These are phyloP conservation scores for Subacronicta megacephala DNA, from an alignment of 2,888 invertebrate genomes.

Conservation along the genomic window DNA sequence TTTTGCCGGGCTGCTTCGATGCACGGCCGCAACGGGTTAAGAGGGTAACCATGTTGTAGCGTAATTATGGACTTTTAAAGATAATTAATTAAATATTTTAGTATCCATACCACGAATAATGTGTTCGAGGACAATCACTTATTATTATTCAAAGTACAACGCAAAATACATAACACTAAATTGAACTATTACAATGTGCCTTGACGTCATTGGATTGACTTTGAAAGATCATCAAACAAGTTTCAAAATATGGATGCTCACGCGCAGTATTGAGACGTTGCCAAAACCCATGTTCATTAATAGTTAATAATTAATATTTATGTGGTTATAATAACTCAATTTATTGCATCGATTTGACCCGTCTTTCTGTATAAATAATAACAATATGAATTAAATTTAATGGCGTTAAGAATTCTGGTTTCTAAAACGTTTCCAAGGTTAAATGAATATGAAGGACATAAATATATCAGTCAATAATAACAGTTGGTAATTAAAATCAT, in stretches of 20 bases:
- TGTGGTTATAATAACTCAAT: slow-evolving; percentile 34
- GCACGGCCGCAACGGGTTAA: slow-evolving; percentile 49
- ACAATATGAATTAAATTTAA: slow-evolving; percentile 52
- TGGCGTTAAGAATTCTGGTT: slow-evolving; percentile 31
- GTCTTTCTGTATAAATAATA: slow-evolving; percentile 41
- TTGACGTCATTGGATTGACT: slow-evolving; percentile 20
- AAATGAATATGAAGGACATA: slow-evolving; percentile 45
- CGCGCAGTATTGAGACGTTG: slow-evolving; percentile 24
- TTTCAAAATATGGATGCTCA: slow-evolving; percentile 21
- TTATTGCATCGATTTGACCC: slow-evolving; percentile 42
- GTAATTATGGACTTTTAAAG: neutral
- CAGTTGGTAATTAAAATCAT: slow-evolving; percentile 39
- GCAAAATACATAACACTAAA: slow-evolving; percentile 13
- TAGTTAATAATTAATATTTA: slow-evolving; percentile 35
- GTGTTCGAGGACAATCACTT: neutral
- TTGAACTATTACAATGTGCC: slow-evolving; percentile 19
- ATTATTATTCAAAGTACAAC: neutral
- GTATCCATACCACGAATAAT: too few species aligned
- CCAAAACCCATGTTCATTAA: slow-evolving; percentile 23
- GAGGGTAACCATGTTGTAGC: slow-evolving; percentile 42
- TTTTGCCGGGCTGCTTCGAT: slow-evolving; percentile 71
- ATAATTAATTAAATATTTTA: neutral
- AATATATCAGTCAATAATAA: slow-evolving; percentile 44
- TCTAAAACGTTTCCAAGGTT: slow-evolving; percentile 42
- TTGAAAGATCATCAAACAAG: slow-evolving; percentile 32